Evolutionary conservation across 37 sponge, comb jelly and placozoan genomes (phyloP).

Genomic region (Cladorhizidae sp.): DNA sequence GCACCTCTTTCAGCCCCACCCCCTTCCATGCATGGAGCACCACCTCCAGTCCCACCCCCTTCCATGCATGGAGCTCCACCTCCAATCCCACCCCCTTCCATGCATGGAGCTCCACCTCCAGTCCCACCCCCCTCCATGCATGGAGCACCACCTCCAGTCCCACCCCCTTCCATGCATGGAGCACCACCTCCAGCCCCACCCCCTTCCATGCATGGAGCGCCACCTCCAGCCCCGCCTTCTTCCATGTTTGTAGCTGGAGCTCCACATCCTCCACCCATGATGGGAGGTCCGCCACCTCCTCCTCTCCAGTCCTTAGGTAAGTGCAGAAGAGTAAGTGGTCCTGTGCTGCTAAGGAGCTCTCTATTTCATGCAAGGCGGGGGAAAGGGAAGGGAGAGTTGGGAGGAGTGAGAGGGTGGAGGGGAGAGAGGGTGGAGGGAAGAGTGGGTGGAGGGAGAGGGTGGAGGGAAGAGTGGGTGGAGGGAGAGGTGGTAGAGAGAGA

Average conservation of each 20-base stretch:
- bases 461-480: too few species aligned
- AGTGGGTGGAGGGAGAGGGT: too few species aligned
- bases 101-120: not conserved
- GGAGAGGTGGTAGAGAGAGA: too few species aligned
- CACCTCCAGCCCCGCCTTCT: conserved; percentile 25
- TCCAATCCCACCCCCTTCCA: conserved; percentile 14
- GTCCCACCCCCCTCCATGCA: conserved; percentile 1
- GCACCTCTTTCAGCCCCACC: not conserved
- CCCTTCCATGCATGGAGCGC: conserved; percentile 9
- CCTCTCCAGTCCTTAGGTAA: not conserved
- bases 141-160: conserved; percentile 9
- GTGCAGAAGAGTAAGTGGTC: not conserved
- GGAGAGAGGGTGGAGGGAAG: too few species aligned
- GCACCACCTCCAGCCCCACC: conserved; percentile 10
- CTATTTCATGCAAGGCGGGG: too few species aligned
- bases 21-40: not conserved
- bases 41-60: not conserved
- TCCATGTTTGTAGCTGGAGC: not conserved
- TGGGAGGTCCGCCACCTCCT: conserved; percentile 4
- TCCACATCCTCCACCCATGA: not conserved
- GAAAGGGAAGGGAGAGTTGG: too few species aligned
- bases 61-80: not conserved
- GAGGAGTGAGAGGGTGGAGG: too few species aligned
- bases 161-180: not conserved
- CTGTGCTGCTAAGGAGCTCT: too few species aligned